Conservation (phyloP, 2,797 vertebrate genomes). For the Tolypeutes matacus region DNA sequence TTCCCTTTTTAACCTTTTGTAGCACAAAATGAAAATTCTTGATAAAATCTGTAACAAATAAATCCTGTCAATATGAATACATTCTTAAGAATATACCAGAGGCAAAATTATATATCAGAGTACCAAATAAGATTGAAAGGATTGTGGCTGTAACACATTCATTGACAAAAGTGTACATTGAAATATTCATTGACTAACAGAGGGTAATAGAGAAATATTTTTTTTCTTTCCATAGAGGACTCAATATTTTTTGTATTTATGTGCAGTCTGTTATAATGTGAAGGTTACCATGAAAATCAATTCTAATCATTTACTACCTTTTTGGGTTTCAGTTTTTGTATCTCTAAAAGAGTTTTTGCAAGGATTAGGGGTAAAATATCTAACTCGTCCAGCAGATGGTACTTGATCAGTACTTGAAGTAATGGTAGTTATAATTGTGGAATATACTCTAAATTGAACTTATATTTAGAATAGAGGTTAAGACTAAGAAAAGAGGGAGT, state of each 20-base stretch:
- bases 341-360: not conserved
- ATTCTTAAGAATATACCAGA: conserved; percentile 9
- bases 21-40: not conserved
- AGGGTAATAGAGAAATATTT: not conserved
- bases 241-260: conserved; percentile 18
- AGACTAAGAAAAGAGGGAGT: not conserved
- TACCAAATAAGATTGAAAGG: not conserved
- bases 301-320: not conserved
- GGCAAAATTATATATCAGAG: not conserved
- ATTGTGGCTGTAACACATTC: not conserved
- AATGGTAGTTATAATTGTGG: not conserved
- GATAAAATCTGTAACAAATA: conserved; percentile 63
- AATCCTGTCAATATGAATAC: not conserved
- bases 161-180: not conserved
- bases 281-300: not conserved
- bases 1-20: conserved; percentile 54
- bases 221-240: not conserved
- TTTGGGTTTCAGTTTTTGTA: conserved; percentile 10
- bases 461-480: not conserved
- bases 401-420: not conserved
- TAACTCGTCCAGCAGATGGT: not conserved
- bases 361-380: not conserved
- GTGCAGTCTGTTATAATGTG: not conserved
- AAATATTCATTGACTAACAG: not conserved
- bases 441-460: not conserved